phyloP scores from a whole-genome alignment of 2,888 invertebrate genomes.

The Platycheirus rosarum region DNA sequence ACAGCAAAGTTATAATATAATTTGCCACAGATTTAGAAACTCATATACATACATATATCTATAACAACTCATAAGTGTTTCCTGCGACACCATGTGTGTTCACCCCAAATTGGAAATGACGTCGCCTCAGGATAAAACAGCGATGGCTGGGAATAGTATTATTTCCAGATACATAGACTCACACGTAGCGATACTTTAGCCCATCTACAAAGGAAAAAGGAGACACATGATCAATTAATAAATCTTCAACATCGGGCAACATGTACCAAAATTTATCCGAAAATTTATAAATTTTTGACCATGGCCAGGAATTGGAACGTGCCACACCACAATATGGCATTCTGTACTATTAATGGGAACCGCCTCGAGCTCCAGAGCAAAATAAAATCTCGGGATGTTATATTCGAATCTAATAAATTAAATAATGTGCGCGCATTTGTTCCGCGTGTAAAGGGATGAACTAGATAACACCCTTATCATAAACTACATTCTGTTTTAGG shows the following conservation, averaged over 20 bases:
- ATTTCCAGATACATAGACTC: conserved; percentile 30
- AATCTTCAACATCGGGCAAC: conserved; percentile 75
- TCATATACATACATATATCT: conserved; percentile 1
- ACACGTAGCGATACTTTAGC: conserved; percentile 20
- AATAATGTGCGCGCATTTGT: conserved; percentile 60
- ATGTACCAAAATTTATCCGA: conserved; percentile 72
- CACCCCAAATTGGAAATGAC: conserved; percentile 20
- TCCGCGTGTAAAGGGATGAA: conserved; percentile 15
- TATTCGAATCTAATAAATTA: conserved; percentile 60
- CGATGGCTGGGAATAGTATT: conserved; percentile 1
- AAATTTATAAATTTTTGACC: conserved; percentile 73
- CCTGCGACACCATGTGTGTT: conserved; percentile 39
- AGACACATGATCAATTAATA: conserved; percentile 75
- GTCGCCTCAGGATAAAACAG: conserved; percentile 14
- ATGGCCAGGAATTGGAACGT: conserved; percentile 55
- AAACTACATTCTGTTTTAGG: background rate
- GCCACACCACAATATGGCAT: conserved; percentile 35
- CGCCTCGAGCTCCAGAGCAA: conserved; percentile 28
- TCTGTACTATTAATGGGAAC: conserved; percentile 55
- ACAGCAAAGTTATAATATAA: conserved; percentile 43
- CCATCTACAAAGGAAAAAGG: conserved; percentile 43
- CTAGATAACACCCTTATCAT: background rate
- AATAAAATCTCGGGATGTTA: conserved; percentile 58
- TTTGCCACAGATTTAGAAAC: conserved; percentile 20
- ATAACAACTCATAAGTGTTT: conserved; percentile 34